Percentiles rank a stretch among this genome's conserved stretches.
Evolutionary conservation across 2,113 vertebrate genomes (phyloP).

Genomic region (Garra rufa): DNA sequence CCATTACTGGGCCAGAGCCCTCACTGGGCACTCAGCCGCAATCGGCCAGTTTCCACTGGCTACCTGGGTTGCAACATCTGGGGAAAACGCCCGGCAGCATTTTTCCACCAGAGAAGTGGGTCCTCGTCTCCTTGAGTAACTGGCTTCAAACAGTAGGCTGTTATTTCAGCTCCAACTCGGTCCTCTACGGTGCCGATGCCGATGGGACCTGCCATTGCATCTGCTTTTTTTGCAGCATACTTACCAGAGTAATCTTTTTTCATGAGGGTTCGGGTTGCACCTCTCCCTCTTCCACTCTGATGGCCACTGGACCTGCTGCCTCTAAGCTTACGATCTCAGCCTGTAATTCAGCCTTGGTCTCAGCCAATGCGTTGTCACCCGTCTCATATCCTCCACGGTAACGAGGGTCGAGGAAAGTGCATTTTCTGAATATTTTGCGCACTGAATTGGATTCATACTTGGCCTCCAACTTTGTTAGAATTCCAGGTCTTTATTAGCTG

Average conservation of each 20-base stretch:
- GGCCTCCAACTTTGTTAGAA: slow-evolving; percentile 17
- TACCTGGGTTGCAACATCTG: too few relatives aligned
- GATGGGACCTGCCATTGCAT: neutral
- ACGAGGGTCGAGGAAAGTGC: slow-evolving; percentile 36
- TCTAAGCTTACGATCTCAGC: neutral
- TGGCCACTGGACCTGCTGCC: too few relatives aligned
- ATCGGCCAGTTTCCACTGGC: too few relatives aligned
- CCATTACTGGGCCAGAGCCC: too few relatives aligned
- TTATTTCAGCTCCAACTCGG: too few relatives aligned
- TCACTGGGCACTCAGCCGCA: too few relatives aligned
- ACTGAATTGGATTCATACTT: slow-evolving; percentile 21
- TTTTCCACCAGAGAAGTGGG: too few relatives aligned
- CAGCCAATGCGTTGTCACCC: neutral
- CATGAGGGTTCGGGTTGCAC: neutral
- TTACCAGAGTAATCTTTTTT: slow-evolving; percentile 3
- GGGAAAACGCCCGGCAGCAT: too few relatives aligned
- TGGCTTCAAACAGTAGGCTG: too few relatives aligned
- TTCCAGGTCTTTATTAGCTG: slow-evolving; percentile 22
- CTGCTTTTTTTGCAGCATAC: neutral
- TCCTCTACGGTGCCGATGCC: neutral
- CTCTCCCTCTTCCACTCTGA: too few relatives aligned
- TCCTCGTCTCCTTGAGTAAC: too few relatives aligned
- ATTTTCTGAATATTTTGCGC: neutral
- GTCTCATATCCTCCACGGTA: slow-evolving; percentile 14
- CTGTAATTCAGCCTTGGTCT: too few relatives aligned